Conservation (phyloP, 1,140 invertebrate genomes). For the Heliconius melpomene region DNA sequence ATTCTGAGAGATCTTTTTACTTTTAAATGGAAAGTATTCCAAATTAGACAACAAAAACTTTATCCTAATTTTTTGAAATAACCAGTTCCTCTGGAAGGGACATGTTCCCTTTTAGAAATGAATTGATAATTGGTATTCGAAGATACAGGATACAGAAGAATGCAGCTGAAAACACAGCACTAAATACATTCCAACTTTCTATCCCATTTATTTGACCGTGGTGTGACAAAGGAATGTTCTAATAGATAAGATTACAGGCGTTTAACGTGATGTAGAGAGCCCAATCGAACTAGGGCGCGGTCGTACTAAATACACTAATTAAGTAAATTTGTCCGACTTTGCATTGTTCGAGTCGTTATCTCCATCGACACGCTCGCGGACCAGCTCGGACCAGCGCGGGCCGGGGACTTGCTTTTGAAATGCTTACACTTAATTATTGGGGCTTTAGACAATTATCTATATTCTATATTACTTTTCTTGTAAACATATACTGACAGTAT, state of each 20-base stretch:
- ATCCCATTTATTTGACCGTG: neutral
- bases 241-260: slow-evolving; percentile 34
- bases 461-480: neutral
- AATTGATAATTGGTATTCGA: no score
- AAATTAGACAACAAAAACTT: no score
- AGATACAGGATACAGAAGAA: no score
- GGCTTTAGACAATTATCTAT: neutral
- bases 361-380: slow-evolving; percentile 48
- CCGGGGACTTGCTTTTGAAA: neutral
- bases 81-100: no score
- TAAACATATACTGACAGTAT: neutral
- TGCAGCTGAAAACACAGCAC: no score
- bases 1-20: no score
- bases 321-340: slow-evolving; percentile 49
- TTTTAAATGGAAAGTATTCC: no score
- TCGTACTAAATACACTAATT: slow-evolving; percentile 47
- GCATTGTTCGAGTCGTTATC: slow-evolving; percentile 47
- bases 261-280: slow-evolving; percentile 30
- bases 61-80: no score
- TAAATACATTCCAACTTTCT: slow-evolving; percentile 14
- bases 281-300: slow-evolving; percentile 45
- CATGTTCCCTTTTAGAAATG: no score
- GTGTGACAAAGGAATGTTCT: neutral
- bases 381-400: slow-evolving; percentile 1
- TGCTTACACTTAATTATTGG: neutral